Evolutionary conservation across 2,888 invertebrate species (phyloP), one percentile per base, ranked within the genome.

Genomic region (Hecatera dysodea): DNA sequence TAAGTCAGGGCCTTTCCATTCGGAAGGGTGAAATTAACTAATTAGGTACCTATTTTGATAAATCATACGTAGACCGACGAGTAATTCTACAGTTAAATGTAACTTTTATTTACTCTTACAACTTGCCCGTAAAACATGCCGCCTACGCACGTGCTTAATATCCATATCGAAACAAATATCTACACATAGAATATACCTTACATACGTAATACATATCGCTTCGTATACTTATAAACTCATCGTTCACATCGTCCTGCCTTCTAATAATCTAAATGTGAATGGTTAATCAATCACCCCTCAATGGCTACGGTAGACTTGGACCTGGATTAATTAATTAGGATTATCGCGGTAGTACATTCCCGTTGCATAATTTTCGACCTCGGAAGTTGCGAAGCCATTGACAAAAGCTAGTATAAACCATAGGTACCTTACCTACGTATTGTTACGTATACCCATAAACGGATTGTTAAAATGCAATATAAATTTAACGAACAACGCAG

Each of bases 391-490:
- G 9, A 50, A 50, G 15, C 17, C 15, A 15, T 17, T 50, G 12
- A 2, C 15, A 50, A 17, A 11, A 27, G 24, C 7, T 50, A n/a
- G 33, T 33, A 55, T n/a, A 55, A 33, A 55, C n/a, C 12, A 55
- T 12, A 65, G 17, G 4, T 42, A 64, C 52, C 44, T 56, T 42
- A 64, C 52, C 44, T 60, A 53, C 56, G 50, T 65, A 55, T 29
- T 52, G 59, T 80, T 81, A 78, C 72, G 57, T 73, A 53, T 46
- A 44, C 42, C 63, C 48, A 72, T 76, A 81, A 80, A 83, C 64
- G 64, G 74, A 77, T 79, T 82, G 75, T 84, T 79, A 84, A 82
- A 83, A 72, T 72, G 74, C 79, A 67, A 71, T 81, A 78, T 78
- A 82, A 84, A 80, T 72, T 59, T 71, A 79, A 83, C 72, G 75